These are phyloP conservation scores for Caenorhabditis panamensis DNA, from an alignment of 2,888 invertebrate species.

Conservation along the genomic window DNA sequence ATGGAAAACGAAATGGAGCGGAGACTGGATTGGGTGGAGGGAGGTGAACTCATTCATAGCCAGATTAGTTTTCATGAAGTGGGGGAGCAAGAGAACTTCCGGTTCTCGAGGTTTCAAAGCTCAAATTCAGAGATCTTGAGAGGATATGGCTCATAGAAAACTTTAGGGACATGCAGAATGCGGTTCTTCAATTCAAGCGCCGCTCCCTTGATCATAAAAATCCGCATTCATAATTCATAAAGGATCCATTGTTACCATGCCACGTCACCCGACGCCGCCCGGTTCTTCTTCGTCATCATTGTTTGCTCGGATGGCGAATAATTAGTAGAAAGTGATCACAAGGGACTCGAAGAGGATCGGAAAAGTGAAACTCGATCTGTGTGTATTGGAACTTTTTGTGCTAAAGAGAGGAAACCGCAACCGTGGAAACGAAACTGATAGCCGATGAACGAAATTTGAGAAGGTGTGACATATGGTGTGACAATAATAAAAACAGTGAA, in stretches of 20 bases:
- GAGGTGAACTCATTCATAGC: conserved; percentile 1
- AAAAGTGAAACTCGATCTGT: background rate
- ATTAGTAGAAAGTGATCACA: conserved; percentile 2
- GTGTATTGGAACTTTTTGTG: background rate
- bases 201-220: background rate
- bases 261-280: background rate
- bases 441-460: conserved; percentile 28
- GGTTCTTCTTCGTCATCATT: conserved; percentile 5
- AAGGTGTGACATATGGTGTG: conserved; percentile 34
- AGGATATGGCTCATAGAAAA: background rate
- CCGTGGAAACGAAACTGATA: background rate
- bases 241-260: background rate
- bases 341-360: conserved; percentile 8
- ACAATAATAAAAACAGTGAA: conserved; percentile 11
- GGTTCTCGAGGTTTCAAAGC: background rate
- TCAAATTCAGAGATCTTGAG: background rate
- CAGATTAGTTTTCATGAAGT: background rate
- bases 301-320: conserved; percentile 14
- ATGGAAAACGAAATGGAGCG: background rate
- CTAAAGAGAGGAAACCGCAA: background rate
- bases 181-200: background rate
- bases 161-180: background rate
- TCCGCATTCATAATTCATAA: conserved; percentile 15
- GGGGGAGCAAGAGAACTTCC: background rate
- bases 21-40: background rate